Conservation (phyloP, 2,113 vertebrate species). For the Sander lucioperca region DNA sequence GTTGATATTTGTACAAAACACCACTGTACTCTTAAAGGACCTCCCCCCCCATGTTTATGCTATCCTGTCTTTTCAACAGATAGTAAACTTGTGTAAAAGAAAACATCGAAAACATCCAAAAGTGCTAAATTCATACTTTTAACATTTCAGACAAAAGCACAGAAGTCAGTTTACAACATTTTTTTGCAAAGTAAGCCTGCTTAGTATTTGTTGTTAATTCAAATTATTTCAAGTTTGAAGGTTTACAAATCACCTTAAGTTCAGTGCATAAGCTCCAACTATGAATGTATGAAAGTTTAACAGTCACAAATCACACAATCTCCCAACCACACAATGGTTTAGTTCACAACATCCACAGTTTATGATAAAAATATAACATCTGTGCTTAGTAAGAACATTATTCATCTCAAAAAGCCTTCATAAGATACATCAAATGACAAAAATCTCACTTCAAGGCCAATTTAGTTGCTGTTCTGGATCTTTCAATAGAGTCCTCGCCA, state of each 20-base stretch:
- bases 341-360: slow-evolving; percentile 36
- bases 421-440: neutral
- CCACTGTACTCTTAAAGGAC: too few species aligned
- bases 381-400: slow-evolving; percentile 20
- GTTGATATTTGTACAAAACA: too few species aligned
- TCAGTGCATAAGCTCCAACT: neutral
- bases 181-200: slow-evolving; percentile 10
- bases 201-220: slow-evolving; percentile 6
- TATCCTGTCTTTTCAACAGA: too few species aligned
- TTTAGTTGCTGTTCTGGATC: neutral
- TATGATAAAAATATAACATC: slow-evolving; percentile 56
- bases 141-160: slow-evolving; percentile 9
- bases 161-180: neutral
- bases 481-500: too few species aligned
- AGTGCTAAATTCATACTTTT: neutral
- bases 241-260: slow-evolving; percentile 6
- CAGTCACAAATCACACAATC: slow-evolving; percentile 2
- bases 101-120: too few species aligned
- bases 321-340: neutral
- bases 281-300: neutral
- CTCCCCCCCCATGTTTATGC: too few species aligned
- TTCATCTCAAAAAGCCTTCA: neutral
- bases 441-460: neutral
- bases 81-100: too few species aligned
- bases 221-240: slow-evolving; percentile 2